Base-by-base conservation (phyloP, 2,888 invertebrate species). In the Erebia palarica region DNA sequence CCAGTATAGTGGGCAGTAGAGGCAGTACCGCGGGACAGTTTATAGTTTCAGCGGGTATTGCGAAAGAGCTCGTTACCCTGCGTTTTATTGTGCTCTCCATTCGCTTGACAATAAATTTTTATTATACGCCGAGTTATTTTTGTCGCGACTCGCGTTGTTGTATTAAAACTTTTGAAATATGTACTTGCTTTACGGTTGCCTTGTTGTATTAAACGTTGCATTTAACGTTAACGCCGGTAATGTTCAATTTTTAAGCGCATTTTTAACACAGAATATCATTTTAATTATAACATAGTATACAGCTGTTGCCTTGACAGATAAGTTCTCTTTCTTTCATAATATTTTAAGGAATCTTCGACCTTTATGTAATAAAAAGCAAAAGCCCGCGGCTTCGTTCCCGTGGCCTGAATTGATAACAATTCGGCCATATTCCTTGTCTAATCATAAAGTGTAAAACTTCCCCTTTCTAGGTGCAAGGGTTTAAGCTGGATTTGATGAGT, bases 31-130 rank as follows among this genome's bases (percentile, higher is more conserved):
- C 44, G 47, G n/a, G 47, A 10, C 66, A 60, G 58, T 68, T 75
- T 70, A 70, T 67, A 70, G 67, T 72, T 58, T 65, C 21, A 70
- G 65, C 68, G 68, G 69, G 73, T 73, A 75, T 75, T 75, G 75
- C 66, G 63, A 65, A 66, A 36, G 65, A 69, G 57, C 49, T 44
- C 44, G 44, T 11, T 11, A 3, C 9, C 66, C 66, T 69, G 68
- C 73, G 67, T 65, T 73, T 75, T 75, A 74, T 75, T 64, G 70
- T 53, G 59, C 67, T 70, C 68, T 36, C 36, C 36, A 65, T 72
- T 72, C 69, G 66, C 51, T 66, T 68, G 67, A 59, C 69, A 21
- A 68, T 70, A 70, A 53, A 68, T 72, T 70, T 74, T 69, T 74
- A 74, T 70, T 63, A 68, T 58, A 60, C 42, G 57, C 68, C n/a